These are phyloP conservation scores for Drosophila aldrichi DNA, from an alignment of 2,888 invertebrate genomes.

Conservation along the genomic window DNA sequence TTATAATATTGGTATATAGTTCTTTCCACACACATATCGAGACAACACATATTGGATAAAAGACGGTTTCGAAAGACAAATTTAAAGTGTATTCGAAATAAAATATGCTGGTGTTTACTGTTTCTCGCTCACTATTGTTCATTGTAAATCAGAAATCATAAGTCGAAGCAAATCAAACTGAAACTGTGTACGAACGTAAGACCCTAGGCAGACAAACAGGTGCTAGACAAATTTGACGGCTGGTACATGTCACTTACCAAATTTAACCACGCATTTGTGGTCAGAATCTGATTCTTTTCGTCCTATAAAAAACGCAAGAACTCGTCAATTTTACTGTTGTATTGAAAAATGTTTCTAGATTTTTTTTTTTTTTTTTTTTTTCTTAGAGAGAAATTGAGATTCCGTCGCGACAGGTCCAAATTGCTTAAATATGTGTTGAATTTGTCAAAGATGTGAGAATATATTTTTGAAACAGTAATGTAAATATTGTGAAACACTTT, in stretches of 20 bases:
- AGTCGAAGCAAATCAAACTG: slow-evolving; percentile 24
- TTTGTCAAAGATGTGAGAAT: no score
- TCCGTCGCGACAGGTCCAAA: slow-evolving; percentile 34
- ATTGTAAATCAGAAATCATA: slow-evolving; percentile 11
- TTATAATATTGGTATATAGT: slow-evolving; percentile 47
- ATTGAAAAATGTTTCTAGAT: slow-evolving; percentile 18
- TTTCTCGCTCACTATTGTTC: slow-evolving; percentile 48
- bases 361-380: slow-evolving; percentile 21
- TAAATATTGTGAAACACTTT: no score
- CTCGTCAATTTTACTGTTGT: slow-evolving; percentile 56
- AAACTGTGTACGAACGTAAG: not conserved
- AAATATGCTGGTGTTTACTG: slow-evolving; percentile 48
- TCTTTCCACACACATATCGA: slow-evolving; percentile 69
- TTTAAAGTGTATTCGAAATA: slow-evolving; percentile 19
- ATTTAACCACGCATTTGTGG: slow-evolving; percentile 99
- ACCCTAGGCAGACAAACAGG: slow-evolving; percentile 53
- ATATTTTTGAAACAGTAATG: no score
- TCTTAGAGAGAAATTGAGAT: slow-evolving; percentile 1
- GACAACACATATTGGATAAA: slow-evolving; percentile 67
- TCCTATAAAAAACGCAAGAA: slow-evolving; percentile 91
- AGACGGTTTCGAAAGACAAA: slow-evolving; percentile 51
- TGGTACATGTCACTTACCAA: slow-evolving; percentile 93
- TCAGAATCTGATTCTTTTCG: slow-evolving; percentile 99
- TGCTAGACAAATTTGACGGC: slow-evolving; percentile 74
- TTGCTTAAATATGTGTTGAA: not conserved